Conservation (phyloP, 2,888 invertebrate species). For the Euproctis similis region DNA sequence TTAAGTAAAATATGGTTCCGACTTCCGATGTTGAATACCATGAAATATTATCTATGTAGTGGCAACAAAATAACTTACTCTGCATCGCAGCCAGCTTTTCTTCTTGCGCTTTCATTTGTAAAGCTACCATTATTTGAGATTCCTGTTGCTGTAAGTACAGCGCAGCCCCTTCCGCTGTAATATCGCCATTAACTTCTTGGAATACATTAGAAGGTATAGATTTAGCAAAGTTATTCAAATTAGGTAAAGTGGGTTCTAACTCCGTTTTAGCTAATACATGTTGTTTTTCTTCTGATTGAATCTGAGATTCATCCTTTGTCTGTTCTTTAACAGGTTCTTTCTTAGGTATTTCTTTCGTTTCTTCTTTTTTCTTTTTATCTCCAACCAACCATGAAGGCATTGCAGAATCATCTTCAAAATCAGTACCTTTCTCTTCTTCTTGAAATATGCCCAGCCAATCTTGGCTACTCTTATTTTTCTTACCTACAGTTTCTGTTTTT, state of each 20-base stretch:
- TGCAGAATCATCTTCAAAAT: conserved; percentile 35
- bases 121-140: conserved; percentile 76
- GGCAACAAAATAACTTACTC: conserved; percentile 53
- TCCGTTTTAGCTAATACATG: conserved; percentile 10
- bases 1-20: no score
- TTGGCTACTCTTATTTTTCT: conserved; percentile 42
- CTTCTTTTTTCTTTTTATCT: conserved; percentile 42
- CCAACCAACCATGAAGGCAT: conserved; percentile 64
- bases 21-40: no score
- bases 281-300: conserved; percentile 13
- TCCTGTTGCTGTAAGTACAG: conserved; percentile 78
- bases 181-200: conserved; percentile 47
- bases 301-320: conserved; percentile 17
- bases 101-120: conserved; percentile 79
- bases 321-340: conserved; percentile 20
- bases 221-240: conserved; percentile 14
- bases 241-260: conserved; percentile 15
- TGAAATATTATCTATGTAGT: no score
- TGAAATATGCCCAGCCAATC: conserved; percentile 70
- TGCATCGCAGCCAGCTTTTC: conserved; percentile 76
- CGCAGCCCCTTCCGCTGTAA: conserved; percentile 72
- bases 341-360: conserved; percentile 23
- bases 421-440: conserved; percentile 40
- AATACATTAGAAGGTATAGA: conserved; percentile 18
- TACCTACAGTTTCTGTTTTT: conserved; percentile 29